Base-by-base conservation (phyloP, 2,113 vertebrate species). In the Arizona elegans region DNA sequence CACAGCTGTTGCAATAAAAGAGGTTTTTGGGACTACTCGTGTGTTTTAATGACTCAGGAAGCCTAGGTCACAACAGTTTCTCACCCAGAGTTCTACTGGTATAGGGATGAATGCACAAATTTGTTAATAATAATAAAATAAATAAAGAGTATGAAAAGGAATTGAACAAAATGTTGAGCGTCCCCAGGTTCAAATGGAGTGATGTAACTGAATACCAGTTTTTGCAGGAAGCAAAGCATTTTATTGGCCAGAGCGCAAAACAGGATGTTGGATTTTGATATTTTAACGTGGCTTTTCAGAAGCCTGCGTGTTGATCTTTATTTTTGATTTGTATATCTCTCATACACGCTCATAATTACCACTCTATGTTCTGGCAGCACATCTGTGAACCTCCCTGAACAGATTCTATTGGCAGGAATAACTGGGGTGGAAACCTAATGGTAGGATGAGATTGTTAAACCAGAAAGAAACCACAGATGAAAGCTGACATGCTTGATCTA, bases 381-480 rank as follows among this genome's bases (percentile, higher is more conserved):
- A 4, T 56, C 12, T 3, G 53, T 29, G 1, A 15, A 70, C 15
- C 17, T 55, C 5, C 15, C 23, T 29, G 58, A 70, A 92, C 21
- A 91, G 47, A 93, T 53, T 3, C 88, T 86, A 93, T 17, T 56
- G 1, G 15, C 47, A 54, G 5, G n/a, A 54, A 59, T 0, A 95
- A 5, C 0, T 91, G 5, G 0, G n/a, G 91, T 92, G 58, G 93
- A 94, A 93, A 90, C 38, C 26, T 0, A 88, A 26, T 75, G 8
- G 23, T 88, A 94, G 91, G 91, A 29, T 13, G 90, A 86, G 3
- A 50, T 92, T 91, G 13, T 94, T 56, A 94, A 93, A 15, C 9
- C 52, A 21, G 6, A 29, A 53, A n/a, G 26, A 53, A 88, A 54
- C 29, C 13, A 33, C 12, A 15, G 5, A 33, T 75, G 26, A 53